Conservation (phyloP, 2,888 invertebrate genomes). For the Sturmia bella region DNA sequence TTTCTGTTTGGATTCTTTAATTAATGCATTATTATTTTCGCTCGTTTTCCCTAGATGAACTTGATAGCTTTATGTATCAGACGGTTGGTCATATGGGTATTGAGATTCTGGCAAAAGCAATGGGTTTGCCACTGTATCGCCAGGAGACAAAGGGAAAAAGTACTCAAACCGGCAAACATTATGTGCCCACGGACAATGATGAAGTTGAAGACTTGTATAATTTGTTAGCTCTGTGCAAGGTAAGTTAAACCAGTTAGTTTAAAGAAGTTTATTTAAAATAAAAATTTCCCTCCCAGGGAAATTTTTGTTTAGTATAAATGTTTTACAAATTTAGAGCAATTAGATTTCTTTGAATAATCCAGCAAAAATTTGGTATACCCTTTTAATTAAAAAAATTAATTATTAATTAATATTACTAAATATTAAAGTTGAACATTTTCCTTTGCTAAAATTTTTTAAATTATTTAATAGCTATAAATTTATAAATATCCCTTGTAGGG, state of each 20-base stretch:
- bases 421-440: too few species aligned
- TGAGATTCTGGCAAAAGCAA: slow-evolving; percentile 94
- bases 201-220: slow-evolving; percentile 98
- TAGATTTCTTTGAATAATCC: too few species aligned
- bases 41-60: slow-evolving; percentile 85
- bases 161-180: slow-evolving; percentile 89
- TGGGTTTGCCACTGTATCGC: slow-evolving; percentile 95
- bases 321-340: too few species aligned
- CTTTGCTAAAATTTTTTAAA: too few species aligned
- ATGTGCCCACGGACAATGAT: slow-evolving; percentile 91
- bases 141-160: slow-evolving; percentile 92
- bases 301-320: too few species aligned
- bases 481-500: too few species aligned
- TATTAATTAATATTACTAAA: too few species aligned
- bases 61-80: slow-evolving; percentile 99
- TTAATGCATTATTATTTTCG: background rate
- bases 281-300: too few species aligned
- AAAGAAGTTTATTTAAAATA: too few species aligned
- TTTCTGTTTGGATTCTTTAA: slow-evolving; percentile 5
- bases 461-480: too few species aligned
- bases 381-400: too few species aligned
- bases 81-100: slow-evolving; percentile 98
- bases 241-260: slow-evolving; percentile 69
- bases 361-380: too few species aligned
- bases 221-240: slow-evolving; percentile 85